These are phyloP conservation scores for Diaprepes abbreviatus DNA, from an alignment of 2,888 invertebrate genomes.

Conservation along the genomic window DNA sequence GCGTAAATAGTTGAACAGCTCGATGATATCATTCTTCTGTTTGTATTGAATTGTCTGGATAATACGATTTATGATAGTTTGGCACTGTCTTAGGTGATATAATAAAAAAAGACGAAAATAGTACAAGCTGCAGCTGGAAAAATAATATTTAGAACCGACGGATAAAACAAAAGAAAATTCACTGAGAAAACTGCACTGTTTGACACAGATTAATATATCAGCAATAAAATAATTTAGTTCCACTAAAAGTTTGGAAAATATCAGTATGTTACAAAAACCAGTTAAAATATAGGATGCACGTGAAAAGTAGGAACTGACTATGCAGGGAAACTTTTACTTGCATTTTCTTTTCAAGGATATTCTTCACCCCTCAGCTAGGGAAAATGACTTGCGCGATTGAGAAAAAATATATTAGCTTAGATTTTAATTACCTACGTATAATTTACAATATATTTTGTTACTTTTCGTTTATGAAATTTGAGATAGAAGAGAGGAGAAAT, in stretches of 20 bases:
- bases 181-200: neutral
- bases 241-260: neutral
- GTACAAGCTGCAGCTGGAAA: neutral
- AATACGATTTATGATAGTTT: neutral
- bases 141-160: neutral
- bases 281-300: neutral
- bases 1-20: neutral
- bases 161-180: neutral
- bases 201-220: too few relatives aligned
- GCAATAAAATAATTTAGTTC: neutral
- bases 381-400: slow-evolving; percentile 20
- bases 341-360: slow-evolving; percentile 11
- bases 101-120: neutral
- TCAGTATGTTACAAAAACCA: neutral
- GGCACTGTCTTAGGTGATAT: neutral
- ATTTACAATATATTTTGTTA: too few relatives aligned
- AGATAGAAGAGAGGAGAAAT: too few relatives aligned
- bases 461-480: too few relatives aligned
- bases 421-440: too few relatives aligned
- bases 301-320: neutral
- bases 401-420: too few relatives aligned
- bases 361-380: neutral
- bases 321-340: slow-evolving; percentile 21
- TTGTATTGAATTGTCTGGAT: slow-evolving; percentile 16
- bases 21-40: neutral